Base-by-base conservation (phyloP, 2,113 vertebrate species). In the Pimephales promelas region DNA sequence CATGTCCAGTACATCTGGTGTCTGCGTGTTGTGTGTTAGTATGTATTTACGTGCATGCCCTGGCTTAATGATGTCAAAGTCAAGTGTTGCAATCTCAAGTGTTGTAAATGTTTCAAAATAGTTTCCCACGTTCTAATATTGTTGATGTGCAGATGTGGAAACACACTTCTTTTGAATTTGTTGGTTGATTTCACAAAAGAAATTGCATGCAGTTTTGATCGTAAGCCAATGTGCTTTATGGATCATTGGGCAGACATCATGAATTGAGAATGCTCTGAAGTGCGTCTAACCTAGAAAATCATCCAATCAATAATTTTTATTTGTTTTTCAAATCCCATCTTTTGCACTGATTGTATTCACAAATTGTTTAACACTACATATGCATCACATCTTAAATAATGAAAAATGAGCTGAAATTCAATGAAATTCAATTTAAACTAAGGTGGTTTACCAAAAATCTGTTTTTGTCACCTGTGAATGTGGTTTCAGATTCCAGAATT, bases 11-110 rank as follows among this genome's bases (percentile, higher is more conserved):
- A 2, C 16, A 64, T 43, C 8, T 72, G 22, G 22, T 20, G 36
- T 74, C 6, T 84, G 1, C 71, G 22, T 81, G 52, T 76, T 49
- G 34, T 70, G 26, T 74, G 9, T 47, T 16, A 72, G n/a, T 43
- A 47, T 47, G n/a, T 28, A 52, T 8, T 18, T 74, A 52, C 10
- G 16, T 74, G 47, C 72, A 18, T 74, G 72, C 52, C 24, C 6
- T 47, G 70, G 0, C 1, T 72, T 24, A 71, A 45, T 20, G 45
- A 52, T 52, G 72, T 52, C 47, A 31, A 18, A 52, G 47, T 49
- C 72, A 47, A 31, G 47, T 47, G 14, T 31, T 49, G 31, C 16
- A 68, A 40, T 68, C 24, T 31, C 13, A 73, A 45, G 43, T 8
- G 43, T 73, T 45, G 71, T n/a, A 73, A 10, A 68, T 22, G 10